Conservation (phyloP, 2,888 invertebrate species). For the Rhamphomyia laevipes region DNA sequence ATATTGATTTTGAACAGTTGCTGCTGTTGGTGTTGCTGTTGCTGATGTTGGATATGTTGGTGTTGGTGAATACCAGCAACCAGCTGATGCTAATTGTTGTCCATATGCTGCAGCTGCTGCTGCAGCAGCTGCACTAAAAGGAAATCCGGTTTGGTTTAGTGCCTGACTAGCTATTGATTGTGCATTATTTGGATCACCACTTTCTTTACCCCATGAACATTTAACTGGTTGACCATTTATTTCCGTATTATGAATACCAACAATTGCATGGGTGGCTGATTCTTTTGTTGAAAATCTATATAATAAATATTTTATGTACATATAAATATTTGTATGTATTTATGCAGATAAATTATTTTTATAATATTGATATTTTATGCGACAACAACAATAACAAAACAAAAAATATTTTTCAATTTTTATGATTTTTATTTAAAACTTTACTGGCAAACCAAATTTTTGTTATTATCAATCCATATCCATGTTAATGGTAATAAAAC, state of each 20-base stretch:
- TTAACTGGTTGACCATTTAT: slow-evolving; percentile 93
- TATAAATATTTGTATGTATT: background rate
- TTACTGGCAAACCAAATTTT: no score
- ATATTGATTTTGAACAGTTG: slow-evolving; percentile 72
- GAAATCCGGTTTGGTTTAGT: slow-evolving; percentile 36
- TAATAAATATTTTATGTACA: no score
- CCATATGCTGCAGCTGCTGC: slow-evolving; percentile 49
- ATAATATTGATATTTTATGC: background rate
- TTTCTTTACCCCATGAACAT: slow-evolving; percentile 99
- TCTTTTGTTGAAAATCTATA: slow-evolving; percentile 97
- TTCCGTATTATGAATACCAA: slow-evolving; percentile 93
- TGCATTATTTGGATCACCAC: slow-evolving; percentile 81
- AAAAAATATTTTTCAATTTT: no score
- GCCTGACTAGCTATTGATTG: slow-evolving; percentile 55
- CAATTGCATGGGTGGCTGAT: slow-evolving; percentile 95
- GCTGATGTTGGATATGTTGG: slow-evolving; percentile 50
- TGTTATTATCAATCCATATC: no score
- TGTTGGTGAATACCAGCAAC: slow-evolving; percentile 83
- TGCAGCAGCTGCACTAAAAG: slow-evolving; percentile 43
- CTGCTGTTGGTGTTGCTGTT: slow-evolving; percentile 53
- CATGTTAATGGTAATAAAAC: no score
- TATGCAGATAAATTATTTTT: background rate
- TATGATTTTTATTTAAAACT: no score
- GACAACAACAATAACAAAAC: no score
- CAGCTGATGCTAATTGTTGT: slow-evolving; percentile 60